Evolutionary conservation across 2,797 vertebrate genomes (phyloP), one percentile per base, ranked within the genome.

Genomic region (Falco biarmicus): DNA sequence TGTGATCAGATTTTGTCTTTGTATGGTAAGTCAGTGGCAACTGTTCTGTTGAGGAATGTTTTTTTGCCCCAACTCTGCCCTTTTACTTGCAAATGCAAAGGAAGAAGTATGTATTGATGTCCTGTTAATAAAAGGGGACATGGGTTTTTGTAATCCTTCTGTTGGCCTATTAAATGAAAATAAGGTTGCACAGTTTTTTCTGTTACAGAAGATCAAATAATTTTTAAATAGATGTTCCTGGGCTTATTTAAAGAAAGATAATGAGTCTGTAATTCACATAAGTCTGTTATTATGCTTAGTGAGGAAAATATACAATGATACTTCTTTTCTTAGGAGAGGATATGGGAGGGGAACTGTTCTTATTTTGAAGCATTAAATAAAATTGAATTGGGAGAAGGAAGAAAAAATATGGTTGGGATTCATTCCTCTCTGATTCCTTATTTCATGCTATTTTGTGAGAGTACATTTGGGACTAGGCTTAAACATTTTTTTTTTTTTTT

Each of bases 1-100:
- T 95, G 63, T 78, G 74, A 75, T 88, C 59, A 79, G 45, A 53
- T 76, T 93, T 90, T 95, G 47, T 83, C 71, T 95, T 34, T 87
- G 29, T 85, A 29, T 64, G 43, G 8, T 54, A 79, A 85, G 54
- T 90, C 74, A 89, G 48, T 82, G 87, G 15, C 53, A 93, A 73
- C 79, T 64, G 1, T 68, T 83, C 24, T 50, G 25, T 63, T 77
- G 64, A 70, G 37, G 51, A 83, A 50, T 14, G 22, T 37, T 28
- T 15, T 17, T 17, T 4, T 9, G 16, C n/a, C 28, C 29, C 39
- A 43, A 2, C 26, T 66, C 25, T 48, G 18, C 25, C 19, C 32
- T 87, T 87, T 47, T 76, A 41, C 16, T 83, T 84, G 37, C 20
- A 70, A 59, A 66, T 53, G n/a, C 18, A 57, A 88, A 85, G 31